Evolutionary conservation across 2,888 invertebrate genomes (phyloP), one percentile per base, ranked within the genome.

Genomic region (Philonicus albiceps): DNA sequence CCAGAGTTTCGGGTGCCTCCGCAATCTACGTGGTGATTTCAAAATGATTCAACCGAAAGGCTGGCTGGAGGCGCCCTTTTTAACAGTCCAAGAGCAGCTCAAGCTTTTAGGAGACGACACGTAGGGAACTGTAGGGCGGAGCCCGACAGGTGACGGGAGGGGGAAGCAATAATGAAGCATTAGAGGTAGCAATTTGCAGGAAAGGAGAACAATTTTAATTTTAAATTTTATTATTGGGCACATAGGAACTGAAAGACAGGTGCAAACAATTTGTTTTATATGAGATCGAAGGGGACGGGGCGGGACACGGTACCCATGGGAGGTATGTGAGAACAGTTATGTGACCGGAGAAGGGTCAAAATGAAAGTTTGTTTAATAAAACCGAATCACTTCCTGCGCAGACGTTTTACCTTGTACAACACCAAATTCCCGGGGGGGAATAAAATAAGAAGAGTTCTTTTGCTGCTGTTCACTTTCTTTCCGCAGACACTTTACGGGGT

Each of bases 21-120:
- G 64, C 55, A 81, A 81, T 80, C 30, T 34, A n/a, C 7, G 53
- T 81, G 81, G 81, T 81, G 81, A 81, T 55, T 81, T 81, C 55
- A 13, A 49, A 64, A 30, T 55, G 81, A 81, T 81, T 81, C 31
- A 34, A 74, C 81, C 64, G 81, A 27, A 64, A 78, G 78, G 55
- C 31, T 55, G 37, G 13, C 34, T 55, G 19, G 81, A 49, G 55
- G 81, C 81, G 43, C 55, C 55, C 81, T 81, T 81, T 81, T 81
- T 81, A 81, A 49, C 55, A 55, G 53, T 81, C 37, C 49, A 37
- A 40, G 22, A 80, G 80, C 80, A 80, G 37, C 30, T 31, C 37
- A n/a, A 81, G 81, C n/a, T 78, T 78, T 64, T 64, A 64, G 64
- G 19, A 8, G 64, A 64, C 22, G 64, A 53, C 64, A 64, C 34